phyloP scores from a whole-genome alignment of 2,113 vertebrate genomes.

The Melanerpes formicivorus region DNA sequence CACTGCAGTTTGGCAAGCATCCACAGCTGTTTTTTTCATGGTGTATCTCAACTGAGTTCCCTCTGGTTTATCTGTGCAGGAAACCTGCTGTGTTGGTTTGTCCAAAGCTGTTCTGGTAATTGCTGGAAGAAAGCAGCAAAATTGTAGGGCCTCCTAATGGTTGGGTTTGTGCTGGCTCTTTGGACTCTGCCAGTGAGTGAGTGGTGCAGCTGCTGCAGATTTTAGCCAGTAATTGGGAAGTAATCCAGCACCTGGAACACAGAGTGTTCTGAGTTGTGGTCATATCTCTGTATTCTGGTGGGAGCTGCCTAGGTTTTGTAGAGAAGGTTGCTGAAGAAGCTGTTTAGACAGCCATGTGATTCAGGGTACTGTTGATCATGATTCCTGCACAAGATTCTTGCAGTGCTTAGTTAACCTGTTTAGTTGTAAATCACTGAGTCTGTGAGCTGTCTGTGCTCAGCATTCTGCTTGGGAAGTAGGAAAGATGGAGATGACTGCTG shows the following conservation, averaged over 20 bases:
- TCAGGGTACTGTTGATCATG: background rate
- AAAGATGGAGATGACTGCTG: background rate
- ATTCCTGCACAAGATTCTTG: background rate
- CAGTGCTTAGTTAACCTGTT: background rate
- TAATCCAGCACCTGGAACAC: background rate
- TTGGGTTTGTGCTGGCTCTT: background rate
- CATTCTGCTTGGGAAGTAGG: background rate
- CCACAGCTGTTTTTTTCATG: background rate
- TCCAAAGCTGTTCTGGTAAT: background rate
- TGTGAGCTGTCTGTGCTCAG: background rate
- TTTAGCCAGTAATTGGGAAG: background rate
- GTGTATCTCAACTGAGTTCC: background rate
- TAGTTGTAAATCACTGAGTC: background rate
- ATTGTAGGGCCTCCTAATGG: background rate
- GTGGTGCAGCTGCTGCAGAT: background rate
- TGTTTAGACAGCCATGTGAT: background rate
- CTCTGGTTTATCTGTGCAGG: background rate
- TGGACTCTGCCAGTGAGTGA: background rate
- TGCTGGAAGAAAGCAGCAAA: background rate
- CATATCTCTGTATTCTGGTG: background rate
- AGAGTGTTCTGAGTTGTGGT: background rate
- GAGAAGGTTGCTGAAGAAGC: background rate
- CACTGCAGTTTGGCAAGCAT: background rate
- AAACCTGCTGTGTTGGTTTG: background rate
- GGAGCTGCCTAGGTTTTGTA: background rate